Evolutionary conservation across 1,140 invertebrate species (phyloP).

Genomic region (Mactra quadrangularis): DNA sequence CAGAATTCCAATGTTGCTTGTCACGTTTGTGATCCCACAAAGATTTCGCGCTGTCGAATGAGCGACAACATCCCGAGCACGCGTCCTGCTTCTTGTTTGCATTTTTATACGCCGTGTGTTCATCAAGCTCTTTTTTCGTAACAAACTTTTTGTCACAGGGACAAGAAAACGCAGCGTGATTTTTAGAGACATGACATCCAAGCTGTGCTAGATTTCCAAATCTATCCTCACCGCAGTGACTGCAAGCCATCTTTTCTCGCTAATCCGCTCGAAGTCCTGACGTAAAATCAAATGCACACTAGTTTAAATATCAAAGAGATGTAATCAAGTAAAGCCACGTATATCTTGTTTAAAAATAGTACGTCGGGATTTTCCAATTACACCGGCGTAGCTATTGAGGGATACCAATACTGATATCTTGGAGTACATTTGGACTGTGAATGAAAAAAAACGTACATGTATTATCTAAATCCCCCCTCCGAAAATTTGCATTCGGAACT

Average conservation of each 20-base stretch:
- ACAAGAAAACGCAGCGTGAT: slow-evolving; percentile 30
- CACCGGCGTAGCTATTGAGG: too few relatives aligned
- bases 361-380: too few relatives aligned
- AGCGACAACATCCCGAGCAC: slow-evolving; percentile 19
- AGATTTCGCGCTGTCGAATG: background rate
- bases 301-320: too few relatives aligned
- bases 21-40: background rate
- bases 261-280: too few relatives aligned
- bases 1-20: background rate
- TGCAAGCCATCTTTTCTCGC: slow-evolving; percentile 22
- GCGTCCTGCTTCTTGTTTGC: background rate
- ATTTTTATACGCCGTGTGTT: background rate
- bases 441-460: too few relatives aligned
- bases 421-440: too few relatives aligned
- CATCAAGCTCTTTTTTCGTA: background rate
- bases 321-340: too few relatives aligned
- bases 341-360: too few relatives aligned
- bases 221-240: background rate
- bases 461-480: too few relatives aligned
- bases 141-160: slow-evolving; percentile 2
- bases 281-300: too few relatives aligned
- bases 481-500: too few relatives aligned
- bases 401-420: too few relatives aligned
- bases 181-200: background rate
- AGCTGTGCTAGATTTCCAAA: slow-evolving; percentile 22